Evolutionary conservation across 2,888 invertebrate genomes (phyloP).

Genomic region (Meteorus colon): DNA sequence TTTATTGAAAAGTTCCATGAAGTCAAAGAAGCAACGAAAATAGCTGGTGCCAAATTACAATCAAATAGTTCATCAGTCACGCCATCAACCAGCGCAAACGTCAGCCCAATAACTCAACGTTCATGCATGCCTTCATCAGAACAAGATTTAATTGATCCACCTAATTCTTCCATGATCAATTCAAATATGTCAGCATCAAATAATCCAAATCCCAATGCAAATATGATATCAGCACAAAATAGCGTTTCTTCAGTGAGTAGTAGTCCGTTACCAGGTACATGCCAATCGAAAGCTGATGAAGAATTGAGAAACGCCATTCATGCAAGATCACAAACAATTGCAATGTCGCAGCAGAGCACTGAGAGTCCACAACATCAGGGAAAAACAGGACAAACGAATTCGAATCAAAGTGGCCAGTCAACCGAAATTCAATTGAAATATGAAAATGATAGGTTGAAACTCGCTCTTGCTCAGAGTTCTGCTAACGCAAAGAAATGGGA

Average conservation of each 20-base stretch:
- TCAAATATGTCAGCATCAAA: conserved; percentile 71
- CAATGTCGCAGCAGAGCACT: conserved; percentile 72
- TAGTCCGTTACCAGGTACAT: conserved; percentile 69
- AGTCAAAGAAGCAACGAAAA: conserved; percentile 94
- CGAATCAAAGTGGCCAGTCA: conserved; percentile 71
- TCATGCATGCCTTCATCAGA: conserved; percentile 75
- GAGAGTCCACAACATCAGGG: conserved; percentile 82
- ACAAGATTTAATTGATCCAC: conserved; percentile 75
- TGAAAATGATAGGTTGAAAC: conserved; percentile 96
- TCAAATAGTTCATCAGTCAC: conserved; percentile 82
- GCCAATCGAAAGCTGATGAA: conserved; percentile 68
- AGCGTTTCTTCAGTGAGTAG: conserved; percentile 70
- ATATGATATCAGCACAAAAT: conserved; percentile 71
- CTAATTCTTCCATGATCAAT: conserved; percentile 74
- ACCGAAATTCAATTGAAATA: conserved; percentile 93
- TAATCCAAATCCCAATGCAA: conserved; percentile 70
- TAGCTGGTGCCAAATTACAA: conserved; percentile 79
- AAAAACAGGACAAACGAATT: conserved; percentile 63
- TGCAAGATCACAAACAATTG: conserved; percentile 74
- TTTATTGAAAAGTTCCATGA: conserved; percentile 99
- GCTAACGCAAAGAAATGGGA: conserved; percentile 99
- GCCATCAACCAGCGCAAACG: conserved; percentile 90
- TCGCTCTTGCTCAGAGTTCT: conserved; percentile 96
- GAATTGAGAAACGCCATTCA: conserved; percentile 70
- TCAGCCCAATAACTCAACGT: conserved; percentile 86